Evolutionary conservation across 1,140 invertebrate species (phyloP).

Genomic region (Dendroctonus ponderosae): DNA sequence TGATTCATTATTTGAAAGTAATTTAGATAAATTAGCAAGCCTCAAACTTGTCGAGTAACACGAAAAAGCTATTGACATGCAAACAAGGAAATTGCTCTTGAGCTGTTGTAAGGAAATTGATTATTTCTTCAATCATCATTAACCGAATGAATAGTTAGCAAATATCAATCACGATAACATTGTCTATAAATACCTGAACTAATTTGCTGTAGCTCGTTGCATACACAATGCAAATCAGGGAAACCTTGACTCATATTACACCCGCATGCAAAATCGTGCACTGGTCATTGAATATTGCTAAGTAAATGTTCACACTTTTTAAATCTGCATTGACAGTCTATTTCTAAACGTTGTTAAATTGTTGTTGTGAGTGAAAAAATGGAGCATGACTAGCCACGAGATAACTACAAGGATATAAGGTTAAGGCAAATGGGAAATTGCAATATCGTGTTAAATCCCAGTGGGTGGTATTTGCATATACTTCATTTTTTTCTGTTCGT

Average conservation of each 20-base stretch:
- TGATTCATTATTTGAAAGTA: no score
- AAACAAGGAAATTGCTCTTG: no score
- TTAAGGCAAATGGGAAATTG: not conserved
- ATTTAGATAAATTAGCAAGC: no score
- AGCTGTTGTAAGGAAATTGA: no score
- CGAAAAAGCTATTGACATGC: no score
- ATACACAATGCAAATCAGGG: slow-evolving; percentile 1
- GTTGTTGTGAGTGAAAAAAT: not conserved
- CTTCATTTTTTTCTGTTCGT: no score
- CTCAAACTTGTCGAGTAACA: no score
- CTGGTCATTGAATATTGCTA: slow-evolving; percentile 6
- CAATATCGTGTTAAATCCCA: no score
- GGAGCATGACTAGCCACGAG: slow-evolving; percentile 6
- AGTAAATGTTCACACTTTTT: slow-evolving; percentile 8
- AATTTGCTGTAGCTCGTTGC: slow-evolving; percentile 2
- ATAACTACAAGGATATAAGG: slow-evolving; percentile 4
- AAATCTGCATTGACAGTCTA: not conserved
- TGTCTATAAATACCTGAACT: not conserved
- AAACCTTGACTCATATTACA: slow-evolving; percentile 15
- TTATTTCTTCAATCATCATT: no score
- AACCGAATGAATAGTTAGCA: no score
- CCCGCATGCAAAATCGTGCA: slow-evolving; percentile 15
- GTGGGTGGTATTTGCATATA: no score
- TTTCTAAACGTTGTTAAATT: slow-evolving; percentile 7
- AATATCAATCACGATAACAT: not conserved